Conservation (phyloP, 2,113 vertebrate species). For the Lathamus discolor region DNA sequence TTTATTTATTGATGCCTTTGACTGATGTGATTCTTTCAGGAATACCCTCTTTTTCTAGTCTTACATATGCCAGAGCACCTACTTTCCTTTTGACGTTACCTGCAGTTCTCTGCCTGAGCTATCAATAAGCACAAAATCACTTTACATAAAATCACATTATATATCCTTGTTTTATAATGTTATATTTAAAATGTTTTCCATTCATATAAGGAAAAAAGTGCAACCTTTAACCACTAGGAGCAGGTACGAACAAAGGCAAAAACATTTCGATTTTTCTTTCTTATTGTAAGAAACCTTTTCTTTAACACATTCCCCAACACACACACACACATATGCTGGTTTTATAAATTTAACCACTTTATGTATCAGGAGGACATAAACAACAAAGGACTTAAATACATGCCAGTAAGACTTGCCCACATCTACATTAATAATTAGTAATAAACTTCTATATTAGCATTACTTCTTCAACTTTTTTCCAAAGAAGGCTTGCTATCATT, state of each 20-base stretch:
- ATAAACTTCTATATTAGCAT: neutral
- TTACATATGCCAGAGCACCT: slow-evolving; percentile 27
- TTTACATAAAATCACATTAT: neutral
- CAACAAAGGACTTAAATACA: neutral
- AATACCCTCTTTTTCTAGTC: slow-evolving; percentile 62
- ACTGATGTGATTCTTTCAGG: slow-evolving; percentile 71
- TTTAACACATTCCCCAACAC: neutral
- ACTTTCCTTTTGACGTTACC: slow-evolving; percentile 51
- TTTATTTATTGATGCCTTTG: slow-evolving; percentile 78
- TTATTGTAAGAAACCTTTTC: neutral
- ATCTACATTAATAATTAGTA: neutral
- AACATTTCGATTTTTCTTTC: neutral
- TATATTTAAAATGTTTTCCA: neutral
- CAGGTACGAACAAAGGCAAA: neutral
- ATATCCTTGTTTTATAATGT: neutral
- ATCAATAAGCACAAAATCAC: neutral
- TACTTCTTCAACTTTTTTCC: neutral
- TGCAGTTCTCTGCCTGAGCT: slow-evolving; percentile 2
- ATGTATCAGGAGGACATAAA: neutral
- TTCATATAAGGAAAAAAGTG: neutral
- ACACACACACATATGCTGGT: neutral
- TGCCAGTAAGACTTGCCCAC: neutral
- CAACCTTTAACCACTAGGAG: neutral
- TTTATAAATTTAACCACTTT: neutral
- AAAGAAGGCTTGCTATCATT: neutral